These are phyloP conservation scores for Acestrorhynchus altus DNA, from an alignment of 2,797 vertebrate genomes.

Conservation along the genomic window DNA sequence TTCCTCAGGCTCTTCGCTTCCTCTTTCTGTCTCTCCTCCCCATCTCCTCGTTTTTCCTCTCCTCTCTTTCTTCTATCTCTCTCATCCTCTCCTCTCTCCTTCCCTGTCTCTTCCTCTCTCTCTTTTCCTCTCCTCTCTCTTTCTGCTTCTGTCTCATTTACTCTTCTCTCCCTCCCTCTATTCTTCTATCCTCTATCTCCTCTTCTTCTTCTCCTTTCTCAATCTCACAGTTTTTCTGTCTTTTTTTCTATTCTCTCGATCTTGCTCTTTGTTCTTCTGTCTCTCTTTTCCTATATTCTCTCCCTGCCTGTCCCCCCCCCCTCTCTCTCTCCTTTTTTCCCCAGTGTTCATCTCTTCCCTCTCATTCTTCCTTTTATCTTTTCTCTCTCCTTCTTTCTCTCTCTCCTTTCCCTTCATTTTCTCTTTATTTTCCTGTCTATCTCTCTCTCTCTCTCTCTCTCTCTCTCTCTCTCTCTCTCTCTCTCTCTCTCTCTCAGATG, in stretches of 20 bases:
- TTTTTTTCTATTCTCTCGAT: neutral
- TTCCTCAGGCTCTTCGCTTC: neutral
- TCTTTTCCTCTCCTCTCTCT: too few species aligned
- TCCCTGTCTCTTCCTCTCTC: neutral
- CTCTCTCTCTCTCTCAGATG: neutral
- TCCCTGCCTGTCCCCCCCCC: neutral
- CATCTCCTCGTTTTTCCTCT: neutral
- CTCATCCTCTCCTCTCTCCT: too few species aligned
- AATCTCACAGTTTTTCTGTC: neutral
- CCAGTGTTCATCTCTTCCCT: too few species aligned
- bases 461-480: neutral
- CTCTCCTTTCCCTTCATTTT: too few species aligned
- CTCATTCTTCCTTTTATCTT: too few species aligned
- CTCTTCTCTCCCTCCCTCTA: neutral
- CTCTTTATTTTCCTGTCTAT: neutral
- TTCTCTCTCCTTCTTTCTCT: too few species aligned
- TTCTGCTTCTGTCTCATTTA: too few species aligned
- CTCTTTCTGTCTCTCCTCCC: neutral
- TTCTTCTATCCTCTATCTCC: neutral
- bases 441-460: slow-evolving; percentile 4
- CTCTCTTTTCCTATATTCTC: neutral
- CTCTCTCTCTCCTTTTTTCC: neutral
- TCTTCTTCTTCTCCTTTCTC: neutral
- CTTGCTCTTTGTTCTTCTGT: neutral
- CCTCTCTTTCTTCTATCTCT: too few species aligned